Conservation (phyloP, 1,140 invertebrate genomes). For the Formica selysi region DNA sequence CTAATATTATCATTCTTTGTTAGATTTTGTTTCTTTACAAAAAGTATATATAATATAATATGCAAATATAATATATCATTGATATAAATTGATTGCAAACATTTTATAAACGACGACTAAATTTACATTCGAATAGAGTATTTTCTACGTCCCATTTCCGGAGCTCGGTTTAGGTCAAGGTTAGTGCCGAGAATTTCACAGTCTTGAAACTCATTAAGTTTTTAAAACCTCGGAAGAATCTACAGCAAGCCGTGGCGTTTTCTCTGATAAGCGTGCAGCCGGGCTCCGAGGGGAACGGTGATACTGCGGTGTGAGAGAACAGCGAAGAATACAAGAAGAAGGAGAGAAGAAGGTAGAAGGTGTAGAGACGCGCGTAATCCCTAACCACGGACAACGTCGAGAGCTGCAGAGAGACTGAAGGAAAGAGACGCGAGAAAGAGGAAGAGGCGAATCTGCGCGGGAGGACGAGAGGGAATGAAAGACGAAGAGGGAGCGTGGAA, state of each 20-base stretch:
- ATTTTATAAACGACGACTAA: neutral
- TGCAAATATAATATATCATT: constrained; percentile 9
- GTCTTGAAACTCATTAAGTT: constrained; percentile 55
- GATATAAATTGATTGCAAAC: neutral
- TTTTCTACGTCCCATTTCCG: neutral
- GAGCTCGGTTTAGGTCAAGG: constrained; percentile 44
- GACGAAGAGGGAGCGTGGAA: neutral
- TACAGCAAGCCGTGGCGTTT: neutral
- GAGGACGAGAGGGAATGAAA: neutral
- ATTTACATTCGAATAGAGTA: neutral
- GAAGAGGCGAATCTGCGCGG: constrained; percentile 19
- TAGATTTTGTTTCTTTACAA: neutral
- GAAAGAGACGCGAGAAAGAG: constrained; percentile 21
- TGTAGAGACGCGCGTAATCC: constrained; percentile 76
- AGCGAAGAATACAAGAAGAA: constrained; percentile 70
- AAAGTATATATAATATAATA: neutral
- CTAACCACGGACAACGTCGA: constrained; percentile 82
- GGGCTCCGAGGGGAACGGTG: constrained; percentile 13
- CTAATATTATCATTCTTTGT: neutral
- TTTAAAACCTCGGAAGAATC: constrained; percentile 51
- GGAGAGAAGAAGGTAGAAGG: constrained; percentile 59
- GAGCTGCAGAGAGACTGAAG: constrained; percentile 53
- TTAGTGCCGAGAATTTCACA: constrained; percentile 16
- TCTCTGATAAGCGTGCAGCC: constrained; percentile 52
- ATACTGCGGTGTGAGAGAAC: constrained; percentile 28